These are phyloP conservation scores for Spinibarbus caldwelli DNA, from an alignment of 2,797 vertebrate species.

Conservation along the genomic window DNA sequence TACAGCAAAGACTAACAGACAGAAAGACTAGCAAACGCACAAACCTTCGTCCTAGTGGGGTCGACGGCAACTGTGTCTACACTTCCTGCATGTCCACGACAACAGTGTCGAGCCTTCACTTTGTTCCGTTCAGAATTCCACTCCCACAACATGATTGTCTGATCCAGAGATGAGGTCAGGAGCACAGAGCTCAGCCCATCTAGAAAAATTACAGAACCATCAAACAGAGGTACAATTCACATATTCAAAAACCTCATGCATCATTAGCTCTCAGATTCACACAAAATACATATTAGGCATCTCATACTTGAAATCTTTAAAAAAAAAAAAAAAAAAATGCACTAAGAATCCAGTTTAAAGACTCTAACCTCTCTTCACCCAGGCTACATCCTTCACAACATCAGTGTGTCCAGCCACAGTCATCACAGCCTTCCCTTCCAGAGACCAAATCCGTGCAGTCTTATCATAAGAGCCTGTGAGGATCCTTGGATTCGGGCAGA, in stretches of 20 bases:
- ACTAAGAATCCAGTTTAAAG: no score
- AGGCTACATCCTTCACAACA: slow-evolving; percentile 94
- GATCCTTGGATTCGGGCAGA: slow-evolving; percentile 81
- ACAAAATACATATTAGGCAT: background rate
- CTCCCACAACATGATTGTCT: slow-evolving; percentile 94
- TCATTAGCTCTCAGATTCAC: background rate
- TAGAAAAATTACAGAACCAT: slow-evolving; percentile 52
- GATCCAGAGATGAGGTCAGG: slow-evolving; percentile 94
- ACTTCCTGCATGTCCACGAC: slow-evolving; percentile 91
- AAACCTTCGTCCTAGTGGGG: slow-evolving; percentile 86
- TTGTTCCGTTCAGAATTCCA: slow-evolving; percentile 94
- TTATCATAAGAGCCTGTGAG: slow-evolving; percentile 96
- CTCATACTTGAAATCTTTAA: background rate
- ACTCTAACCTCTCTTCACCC: slow-evolving; percentile 91
- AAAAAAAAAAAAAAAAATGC: no score
- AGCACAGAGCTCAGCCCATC: slow-evolving; percentile 82
- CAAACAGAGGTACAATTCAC: no score
- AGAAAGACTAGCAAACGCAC: background rate
- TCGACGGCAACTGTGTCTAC: slow-evolving; percentile 90
- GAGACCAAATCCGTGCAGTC: slow-evolving; percentile 92
- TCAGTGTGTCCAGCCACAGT: slow-evolving; percentile 91
- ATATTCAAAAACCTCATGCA: background rate
- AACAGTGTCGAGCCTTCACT: slow-evolving; percentile 91
- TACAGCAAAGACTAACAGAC: no score
- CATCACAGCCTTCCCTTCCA: slow-evolving; percentile 88